Base-by-base conservation (phyloP, 2,797 vertebrate species). In the Hipposideros larvatus region DNA sequence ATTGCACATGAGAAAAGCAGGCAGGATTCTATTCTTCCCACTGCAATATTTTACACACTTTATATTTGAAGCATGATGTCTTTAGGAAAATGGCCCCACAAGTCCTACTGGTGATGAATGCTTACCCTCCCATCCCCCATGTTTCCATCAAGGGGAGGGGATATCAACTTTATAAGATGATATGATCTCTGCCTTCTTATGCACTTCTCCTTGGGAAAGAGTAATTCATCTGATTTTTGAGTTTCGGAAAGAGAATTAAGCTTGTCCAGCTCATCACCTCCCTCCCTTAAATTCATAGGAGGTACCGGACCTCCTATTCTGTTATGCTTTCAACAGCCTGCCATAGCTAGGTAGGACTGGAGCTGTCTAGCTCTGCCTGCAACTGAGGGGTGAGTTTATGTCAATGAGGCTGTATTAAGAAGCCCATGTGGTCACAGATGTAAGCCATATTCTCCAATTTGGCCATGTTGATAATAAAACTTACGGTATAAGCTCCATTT, bases 211-310 rank as follows among this genome's bases (percentile, higher is more conserved):
- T 57, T 16, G 10, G 68, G 14, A 94, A 91, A 26, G 34, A 85
- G 43, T 53, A 14, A 80, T 77, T 80, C 26, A 48, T 22, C 46
- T 71, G 34, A 71, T 55, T 80, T 61, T 65, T 85, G 66, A 37
- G 15, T 77, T 90, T 71, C 22, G 26, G 21, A 94, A 85, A 90
- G 84, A 9, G 21, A 71, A 48, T 11, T 28, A 26, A 93, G 46
- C 21, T 79, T 68, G 57, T 74, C 10, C 2, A 80, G 34, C 43
- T 83, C 71, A 84, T 85, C 59, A 48, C 3, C 63, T 73, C 57
- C n/a, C 41, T 79, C 74, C 34, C 7, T 37, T 86, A 83, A 61
- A 65, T 55, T 61, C 43, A 46, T 9, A 73, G 86, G n/a, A 28
- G 11, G 26, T 13, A 11, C 4, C 63, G 55, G 28, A 51, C 48